phyloP scores from a whole-genome alignment of 2,888 invertebrate genomes.

The Dicroscelio sp. region DNA sequence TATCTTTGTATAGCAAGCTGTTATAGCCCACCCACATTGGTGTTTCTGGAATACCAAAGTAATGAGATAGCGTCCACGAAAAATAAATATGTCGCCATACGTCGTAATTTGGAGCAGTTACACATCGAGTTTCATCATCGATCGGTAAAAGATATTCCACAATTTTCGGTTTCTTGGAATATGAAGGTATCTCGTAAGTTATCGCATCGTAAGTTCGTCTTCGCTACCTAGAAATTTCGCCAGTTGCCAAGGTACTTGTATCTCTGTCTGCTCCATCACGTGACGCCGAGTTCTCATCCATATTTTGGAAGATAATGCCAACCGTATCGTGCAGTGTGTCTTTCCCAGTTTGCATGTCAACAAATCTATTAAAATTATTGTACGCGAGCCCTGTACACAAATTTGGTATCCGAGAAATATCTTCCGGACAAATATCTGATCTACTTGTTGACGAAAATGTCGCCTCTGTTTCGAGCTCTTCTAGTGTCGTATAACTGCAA shows the following conservation, averaged over 20 bases:
- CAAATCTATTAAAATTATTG: constrained; percentile 65
- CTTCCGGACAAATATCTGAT: constrained; percentile 44
- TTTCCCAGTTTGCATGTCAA: constrained; percentile 43
- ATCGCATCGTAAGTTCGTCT: constrained; percentile 71
- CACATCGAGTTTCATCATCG: constrained; percentile 32
- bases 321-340: constrained; percentile 67
- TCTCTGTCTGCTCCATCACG: constrained; percentile 33
- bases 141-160: constrained; percentile 46
- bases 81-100: constrained; percentile 34
- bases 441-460: constrained; percentile 69
- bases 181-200: constrained; percentile 37
- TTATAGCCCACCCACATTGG: constrained; percentile 89
- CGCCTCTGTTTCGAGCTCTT: constrained; percentile 87
- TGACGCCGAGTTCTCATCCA: neutral
- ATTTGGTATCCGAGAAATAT: constrained; percentile 33
- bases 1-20: constrained; percentile 80
- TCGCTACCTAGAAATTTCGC: constrained; percentile 56
- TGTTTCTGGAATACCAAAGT: constrained; percentile 81
- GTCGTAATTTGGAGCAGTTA: neutral
- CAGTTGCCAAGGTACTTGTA: neutral
- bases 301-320: constrained; percentile 30
- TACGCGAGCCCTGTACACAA: constrained; percentile 60
- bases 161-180: constrained; percentile 59
- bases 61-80: constrained; percentile 83
- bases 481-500: constrained; percentile 83